Evolutionary conservation across 92 coral and sea anemone species (phyloP), one percentile per base, ranked within the genome.

Genomic region (Porites divaricata): DNA sequence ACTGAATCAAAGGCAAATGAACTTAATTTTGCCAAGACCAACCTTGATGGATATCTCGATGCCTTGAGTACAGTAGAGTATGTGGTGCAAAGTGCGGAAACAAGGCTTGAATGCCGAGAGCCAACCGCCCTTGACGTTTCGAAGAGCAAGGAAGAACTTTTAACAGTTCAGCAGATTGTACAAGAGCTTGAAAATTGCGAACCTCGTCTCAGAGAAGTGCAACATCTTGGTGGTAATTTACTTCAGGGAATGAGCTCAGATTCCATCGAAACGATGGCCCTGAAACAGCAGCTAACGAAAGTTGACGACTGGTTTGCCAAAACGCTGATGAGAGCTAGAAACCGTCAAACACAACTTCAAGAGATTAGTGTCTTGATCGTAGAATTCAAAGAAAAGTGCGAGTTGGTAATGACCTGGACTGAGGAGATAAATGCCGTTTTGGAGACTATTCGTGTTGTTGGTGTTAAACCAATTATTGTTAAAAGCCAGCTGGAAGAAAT

Each of bases 311-410:
- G 78, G 24, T 95, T 89, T 78, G 49, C 88, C 13, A 77, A 81
- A 66, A 88, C 86, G 26, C 70, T 90, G 70, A 86, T 85, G 72
- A 90, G 86, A 74, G 90, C 93, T 16, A 87, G 88, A 81, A 93
- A 89, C 35, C 93, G 93, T 74, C 91, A 91, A 78, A 75, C 78
- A 26, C 81, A 90, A 67, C 93, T 89, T 14, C 92, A 95, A 87
- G 93, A 91, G 70, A 85, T 77, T 8, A 87, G 90, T 12, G 83
- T 95, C 19, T 88, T 93, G 63, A 87, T 93, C 58, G 85, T 89
- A 23, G 95, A 96, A 78, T 92, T 96, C 41, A 91, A 89, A 53
- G 96, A 95, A 85, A 92, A 92, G 64, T 95, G 89, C 58, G 97
- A 96, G 78, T 93, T 91, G 21, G 80, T 96, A 70, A 94, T 90